Base-by-base conservation (phyloP, 1,140 invertebrate genomes). In the Aphelenchoides besseyi region DNA sequence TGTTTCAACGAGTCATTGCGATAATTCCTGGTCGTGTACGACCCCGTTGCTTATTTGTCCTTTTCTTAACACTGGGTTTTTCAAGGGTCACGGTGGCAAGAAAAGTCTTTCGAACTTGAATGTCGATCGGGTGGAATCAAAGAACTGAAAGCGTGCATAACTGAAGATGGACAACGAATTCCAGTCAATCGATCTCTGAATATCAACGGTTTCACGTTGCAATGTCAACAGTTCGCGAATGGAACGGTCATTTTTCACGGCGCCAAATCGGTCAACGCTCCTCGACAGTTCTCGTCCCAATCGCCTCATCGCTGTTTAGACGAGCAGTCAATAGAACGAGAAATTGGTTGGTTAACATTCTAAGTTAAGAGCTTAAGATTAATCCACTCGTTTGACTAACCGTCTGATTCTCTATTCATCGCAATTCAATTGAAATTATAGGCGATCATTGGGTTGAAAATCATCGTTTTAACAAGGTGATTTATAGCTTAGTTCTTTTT, bases 91-190 rank as follows among this genome's bases (percentile, higher is more conserved):
- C 29, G 68, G 36, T 78, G 76, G 76, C 63, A 69, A 37, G 78
- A 80, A 37, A 81, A 81, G 48, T 78, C 79, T 1, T 78, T 78
- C 59, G 76, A 78, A 52, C 64, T 78, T 28, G 76, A 78, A 57
- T 78, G 76, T 28, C 75, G 78, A 2, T 64, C 78, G 2, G 76
- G 76, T 41, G 76, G 76, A 0, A 29, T 63, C 12, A 55, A 59
- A 2, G 26, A 59, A 30, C 33, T 78, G 23, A 33, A 33, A 16
- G 63, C 78, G n/a, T 78, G 76, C 57, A 68, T 78, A 12, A 68
- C 68, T 5, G 74, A 80, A 55, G 70, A 72, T 23, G 76, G 76
- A 0, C 32, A 77, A 26, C 53, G 70, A 29, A 68, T 78, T 3
- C 67, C 73, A 2, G 76, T 66, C 1, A 66, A 66, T 35, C 18